Evolutionary conservation across 2,888 invertebrate genomes (phyloP).

Genomic region (Stegophylla sp.): DNA sequence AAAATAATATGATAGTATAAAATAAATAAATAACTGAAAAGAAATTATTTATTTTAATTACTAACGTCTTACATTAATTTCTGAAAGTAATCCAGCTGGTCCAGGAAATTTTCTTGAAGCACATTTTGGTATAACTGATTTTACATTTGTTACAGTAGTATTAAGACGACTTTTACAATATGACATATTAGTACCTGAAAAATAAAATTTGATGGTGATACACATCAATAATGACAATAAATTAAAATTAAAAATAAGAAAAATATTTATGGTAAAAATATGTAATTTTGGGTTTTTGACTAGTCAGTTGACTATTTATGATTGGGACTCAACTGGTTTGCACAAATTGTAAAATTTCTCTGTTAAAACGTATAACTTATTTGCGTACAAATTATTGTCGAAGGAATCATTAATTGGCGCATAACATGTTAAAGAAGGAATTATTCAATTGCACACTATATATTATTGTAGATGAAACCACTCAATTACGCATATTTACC

Average conservation of each 20-base stretch:
- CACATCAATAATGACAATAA: not conserved
- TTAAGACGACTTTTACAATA: not conserved
- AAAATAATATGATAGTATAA: not conserved
- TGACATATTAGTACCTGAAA: conserved; percentile 27
- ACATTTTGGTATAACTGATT: conserved; percentile 23
- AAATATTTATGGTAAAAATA: not conserved
- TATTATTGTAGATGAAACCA: too few relatives aligned
- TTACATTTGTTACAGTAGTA: conserved; percentile 46
- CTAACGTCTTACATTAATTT: conserved; percentile 59
- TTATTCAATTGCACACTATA: too few relatives aligned
- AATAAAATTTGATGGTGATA: not conserved
- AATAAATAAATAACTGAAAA: not conserved
- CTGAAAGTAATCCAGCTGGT: conserved; percentile 67
- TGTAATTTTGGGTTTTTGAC: too few relatives aligned
- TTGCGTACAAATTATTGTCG: too few relatives aligned
- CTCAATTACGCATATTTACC: too few relatives aligned
- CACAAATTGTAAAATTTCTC: too few relatives aligned
- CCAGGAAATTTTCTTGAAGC: conserved; percentile 66
- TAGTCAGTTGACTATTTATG: too few relatives aligned
- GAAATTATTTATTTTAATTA: not conserved
- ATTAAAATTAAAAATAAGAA: not conserved
- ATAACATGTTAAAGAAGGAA: too few relatives aligned
- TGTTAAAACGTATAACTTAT: too few relatives aligned
- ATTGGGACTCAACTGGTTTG: too few relatives aligned
- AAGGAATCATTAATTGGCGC: too few relatives aligned